Evolutionary conservation across 2,113 vertebrate species (phyloP), one percentile per base, ranked within the genome.

Genomic region (Sterna hirundo): DNA sequence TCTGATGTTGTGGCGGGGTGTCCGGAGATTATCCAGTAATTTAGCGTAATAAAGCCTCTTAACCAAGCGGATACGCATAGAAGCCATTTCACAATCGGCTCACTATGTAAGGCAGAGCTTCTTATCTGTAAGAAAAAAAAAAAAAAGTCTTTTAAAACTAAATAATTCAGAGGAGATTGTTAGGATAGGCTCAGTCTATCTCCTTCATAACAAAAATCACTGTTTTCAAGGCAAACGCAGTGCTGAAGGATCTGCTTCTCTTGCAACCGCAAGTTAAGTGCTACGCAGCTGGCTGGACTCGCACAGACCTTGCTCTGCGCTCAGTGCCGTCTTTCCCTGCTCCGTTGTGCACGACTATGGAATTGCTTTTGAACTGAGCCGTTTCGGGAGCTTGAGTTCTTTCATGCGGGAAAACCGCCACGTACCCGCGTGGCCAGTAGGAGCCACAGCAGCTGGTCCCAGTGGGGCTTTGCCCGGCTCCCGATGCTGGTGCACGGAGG

Each of bases 21-120:
- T 57, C 88, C 84, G 38, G 72, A 86, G 92, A 83, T 96, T 92
- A 89, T 70, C 81, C 87, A 0, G 29, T 83, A 84, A 86, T 74
- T 85, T 62, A 61, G 64, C 34, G 23, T 78, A 89, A 96, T 75
- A 62, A 93, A 93, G 86, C 85, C 79, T 95, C 92, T 93, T 88
- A 62, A 34, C 70, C 52, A 6, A 51, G 44, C 3, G 83, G 79
- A 32, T 80, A 88, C 90, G 79, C 62, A 13, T 13, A 64, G 95
- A 58, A 89, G 81, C 81, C 8, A 2, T 68, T 89, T 36, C 88
- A 65, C 93, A 51, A 42, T 69, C 87, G 74, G 80, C 70, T 88
- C 84, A 4, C 68, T n/a, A 5, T 34, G 47, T 5, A 11, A 81
- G 79, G 78, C 30, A 15, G 64, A 81, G 51, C 71, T 89, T 32